Base-by-base conservation (phyloP, 2,888 invertebrate genomes). In the Beris morrisii region DNA sequence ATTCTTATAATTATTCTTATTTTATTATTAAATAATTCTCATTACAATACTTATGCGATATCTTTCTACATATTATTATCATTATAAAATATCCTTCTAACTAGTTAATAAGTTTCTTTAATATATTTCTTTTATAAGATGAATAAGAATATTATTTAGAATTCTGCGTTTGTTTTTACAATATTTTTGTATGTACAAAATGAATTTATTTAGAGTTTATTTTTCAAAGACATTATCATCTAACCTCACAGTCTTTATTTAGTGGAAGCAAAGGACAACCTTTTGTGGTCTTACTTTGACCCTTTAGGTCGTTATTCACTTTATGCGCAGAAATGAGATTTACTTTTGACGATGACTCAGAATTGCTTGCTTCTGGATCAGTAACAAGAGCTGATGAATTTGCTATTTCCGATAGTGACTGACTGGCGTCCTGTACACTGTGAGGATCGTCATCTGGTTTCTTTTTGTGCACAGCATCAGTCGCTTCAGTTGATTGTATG, bases 171-270 rank as follows among this genome's bases (percentile, higher is more conserved):
- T 59, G 9, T 56, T 61, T 13, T 30, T 59, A 50, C 31, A 53
- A 22, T 52, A 52, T 53, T 12, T 53, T 22, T 44, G 43, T 61
- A 38, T 32, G 9, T 22, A 44, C 43, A 38, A 38, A 38, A 38
- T 5, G 9, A 38, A 38, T 38, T 38, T 38, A 38, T 38, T 38
- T 38, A 38, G 38, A 38, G 38, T 38, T 38, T 38, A 38, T 38
- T 38, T 38, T 38, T 38, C 38, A 50, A 61, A 43, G 50, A 61
- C 61, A 61, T 79, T 89, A 91, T 92, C 91, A 92, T 87, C 92
- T 92, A 86, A 91, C 91, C 86, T 91, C 90, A 83, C 91, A 90
- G 84, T 90, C 91, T 85, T 91, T 89, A 80, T 87, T 89, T 75
- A 88, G 84, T 77, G 87, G 84, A 77, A 87, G 83, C 75, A 79